Evolutionary conservation across 53 echinoderm and acorn worm genomes (phyloP), one percentile per base, ranked within the genome.

Genomic region (Temnopleurus reevesii): DNA sequence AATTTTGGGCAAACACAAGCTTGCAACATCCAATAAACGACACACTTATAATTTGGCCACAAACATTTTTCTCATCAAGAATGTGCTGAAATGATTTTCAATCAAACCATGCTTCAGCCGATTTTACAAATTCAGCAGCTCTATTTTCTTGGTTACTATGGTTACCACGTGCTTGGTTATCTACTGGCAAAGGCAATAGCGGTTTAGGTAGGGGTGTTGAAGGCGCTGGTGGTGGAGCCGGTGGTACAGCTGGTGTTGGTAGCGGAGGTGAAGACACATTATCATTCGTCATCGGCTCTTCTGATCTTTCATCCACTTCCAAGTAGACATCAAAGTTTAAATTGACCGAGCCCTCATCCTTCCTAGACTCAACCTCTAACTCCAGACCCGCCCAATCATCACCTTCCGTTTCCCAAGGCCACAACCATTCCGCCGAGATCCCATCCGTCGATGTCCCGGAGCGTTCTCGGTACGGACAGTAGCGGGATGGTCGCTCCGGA

Each of bases 361-460:
- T n/a, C n/a, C n/a, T n/a, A n/a, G n/a, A n/a, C 5, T 49, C 53
- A 7, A 19, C 33, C 26, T 33, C 29, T 24, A 23, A 49, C 18
- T 87, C 71, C 7, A 66, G 53, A 4, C 8, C 51, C 2, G 71
- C 71, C 88, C 88, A 87, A 35, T 87, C 88, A 51, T 87, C 88
- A 6, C 88, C 88, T 53, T 87, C 88, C 33, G 53, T 87, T 36
- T 87, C 88, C 88, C 88, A 87, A 13, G 88, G 66, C 71, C 76
- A 87, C 4, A 87, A 38, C 88, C 88, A 87, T 47, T 66, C 88
- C 12, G 46, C 86, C 19, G 86, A 60, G 26, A 59, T 29, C 43
- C 60, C 45, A 0, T 26, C 88, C 26, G 31, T 45, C 18, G 88
- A 46, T 19, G 84, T 23, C 25, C 30, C 18, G 51, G 49, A 19